Base-by-base conservation (phyloP, 1,140 invertebrate genomes). In the Drosophila baimaii region DNA sequence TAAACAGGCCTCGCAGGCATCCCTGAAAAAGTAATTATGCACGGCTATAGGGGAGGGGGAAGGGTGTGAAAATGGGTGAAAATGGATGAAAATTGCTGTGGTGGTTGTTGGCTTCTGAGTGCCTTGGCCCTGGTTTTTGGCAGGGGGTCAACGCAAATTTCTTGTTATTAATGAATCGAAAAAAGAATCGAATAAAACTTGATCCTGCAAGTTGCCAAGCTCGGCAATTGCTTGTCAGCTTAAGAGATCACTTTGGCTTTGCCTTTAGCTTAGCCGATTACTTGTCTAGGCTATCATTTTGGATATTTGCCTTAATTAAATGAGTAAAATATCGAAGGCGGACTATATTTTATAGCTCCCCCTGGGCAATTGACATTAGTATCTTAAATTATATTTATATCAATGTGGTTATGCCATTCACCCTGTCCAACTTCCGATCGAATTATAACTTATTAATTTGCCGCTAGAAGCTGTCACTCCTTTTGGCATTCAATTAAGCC, bases 1-100 rank as follows among this genome's bases (percentile, higher is more conserved):
- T 59, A 88, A 82, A 88, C 69, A 81, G 57, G 23, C 55, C 83
- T 58, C 56, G 51, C 37, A 52, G 79, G 46, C 66, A 62, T 17
- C 35, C 63, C 58, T 59, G 71, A 41, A 79, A 85, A 88, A 77
- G 72, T 88, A 88, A 88, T 88, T 88, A 89, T 89, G 83, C 84
- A 80, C 68, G 54, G 44, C 55, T 71, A 66, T 55, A 12, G 17
- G 7, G 29, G 52, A 10, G 1, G 29, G 27, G 35, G 25, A 3
- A 8, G 57, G 27, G 27, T 31, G 27, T 33, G 12, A 37, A 27
- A 51, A 51, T 52, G 49, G 29, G 15, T 9, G 43, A 17, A 49
- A 27, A 10, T 27, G 23, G 1, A 7, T 7, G 21, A 12, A 49
- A 49, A 49, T 49, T 10, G 2, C 12, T 51, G 29, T 51, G 4